phyloP scores from a whole-genome alignment of 2,888 invertebrate species.

The Ferrisia virgata region DNA sequence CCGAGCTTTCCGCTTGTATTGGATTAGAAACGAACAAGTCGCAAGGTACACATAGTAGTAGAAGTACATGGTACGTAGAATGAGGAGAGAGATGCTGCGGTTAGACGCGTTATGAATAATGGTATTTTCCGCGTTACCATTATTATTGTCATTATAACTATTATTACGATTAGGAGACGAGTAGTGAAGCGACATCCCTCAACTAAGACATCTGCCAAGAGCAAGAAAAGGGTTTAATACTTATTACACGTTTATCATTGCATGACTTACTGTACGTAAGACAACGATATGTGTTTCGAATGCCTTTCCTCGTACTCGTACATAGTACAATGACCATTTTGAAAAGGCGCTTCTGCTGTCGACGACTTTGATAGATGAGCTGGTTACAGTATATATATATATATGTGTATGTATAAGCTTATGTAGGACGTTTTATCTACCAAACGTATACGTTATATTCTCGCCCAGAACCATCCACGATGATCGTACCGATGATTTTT shows the following conservation, averaged over 20 bases:
- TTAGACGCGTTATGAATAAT: conserved; percentile 29
- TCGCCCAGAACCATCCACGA: no score
- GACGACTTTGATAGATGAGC: conserved; percentile 9
- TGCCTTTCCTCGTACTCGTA: neutral
- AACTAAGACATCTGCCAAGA: conserved; percentile 24
- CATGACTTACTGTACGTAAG: conserved; percentile 31
- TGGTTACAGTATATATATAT: neutral
- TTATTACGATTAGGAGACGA: conserved; percentile 25
- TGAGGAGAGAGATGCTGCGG: neutral
- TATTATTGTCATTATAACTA: conserved; percentile 33
- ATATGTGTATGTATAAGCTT: no score
- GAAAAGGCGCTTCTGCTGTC: conserved; percentile 14
- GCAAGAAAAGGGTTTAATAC: conserved; percentile 27
- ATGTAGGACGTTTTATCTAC: no score
- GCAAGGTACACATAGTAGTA: no score
- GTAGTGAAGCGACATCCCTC: conserved; percentile 6
- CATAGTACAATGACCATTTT: neutral
- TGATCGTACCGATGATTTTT: neutral
- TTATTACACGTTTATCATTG: conserved; percentile 32
- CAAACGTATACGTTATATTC: no score
- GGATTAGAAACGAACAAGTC: neutral
- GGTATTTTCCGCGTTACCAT: conserved; percentile 25
- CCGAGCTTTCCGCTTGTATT: conserved; percentile 14
- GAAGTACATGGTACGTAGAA: neutral
- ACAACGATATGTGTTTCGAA: conserved; percentile 25